These are phyloP conservation scores for Norana najaformis DNA, from an alignment of 2,888 invertebrate genomes.

Conservation along the genomic window DNA sequence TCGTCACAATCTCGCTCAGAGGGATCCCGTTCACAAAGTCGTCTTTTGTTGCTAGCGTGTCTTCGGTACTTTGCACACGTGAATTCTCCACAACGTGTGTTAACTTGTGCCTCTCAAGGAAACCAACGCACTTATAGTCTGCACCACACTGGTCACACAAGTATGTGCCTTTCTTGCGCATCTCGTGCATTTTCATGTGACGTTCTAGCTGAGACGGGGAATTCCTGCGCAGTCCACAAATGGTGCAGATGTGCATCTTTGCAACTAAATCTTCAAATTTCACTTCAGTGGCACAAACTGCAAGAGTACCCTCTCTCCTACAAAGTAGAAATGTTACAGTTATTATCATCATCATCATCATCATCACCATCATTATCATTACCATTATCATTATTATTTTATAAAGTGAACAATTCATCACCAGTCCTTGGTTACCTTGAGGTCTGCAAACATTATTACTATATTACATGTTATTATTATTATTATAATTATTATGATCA, in stretches of 20 bases:
- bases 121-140: not conserved
- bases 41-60: not conserved
- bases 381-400: too few relatives aligned
- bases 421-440: too few relatives aligned
- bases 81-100: not conserved
- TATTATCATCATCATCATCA: too few relatives aligned
- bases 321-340: not conserved
- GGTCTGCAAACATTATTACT: too few relatives aligned
- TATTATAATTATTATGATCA: too few relatives aligned
- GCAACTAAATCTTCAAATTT: not conserved
- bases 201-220: not conserved
- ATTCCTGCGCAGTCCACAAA: not conserved
- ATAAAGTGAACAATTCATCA: too few relatives aligned
- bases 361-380: not conserved
- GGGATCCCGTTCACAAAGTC: not conserved
- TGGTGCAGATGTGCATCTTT: not conserved
- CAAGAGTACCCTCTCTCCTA: not conserved
- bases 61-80: not conserved
- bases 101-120: not conserved
- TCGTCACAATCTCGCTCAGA: not conserved
- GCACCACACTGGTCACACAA: not conserved
- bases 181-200: not conserved
- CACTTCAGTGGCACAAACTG: not conserved
- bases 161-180: not conserved
- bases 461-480: too few relatives aligned